A percentile compares a stretch with the other conserved stretches of the same genome.
These are phyloP conservation scores for Sphaerodactylus townsendi DNA, from an alignment of 2,113 vertebrate species.

Conservation along the genomic window DNA sequence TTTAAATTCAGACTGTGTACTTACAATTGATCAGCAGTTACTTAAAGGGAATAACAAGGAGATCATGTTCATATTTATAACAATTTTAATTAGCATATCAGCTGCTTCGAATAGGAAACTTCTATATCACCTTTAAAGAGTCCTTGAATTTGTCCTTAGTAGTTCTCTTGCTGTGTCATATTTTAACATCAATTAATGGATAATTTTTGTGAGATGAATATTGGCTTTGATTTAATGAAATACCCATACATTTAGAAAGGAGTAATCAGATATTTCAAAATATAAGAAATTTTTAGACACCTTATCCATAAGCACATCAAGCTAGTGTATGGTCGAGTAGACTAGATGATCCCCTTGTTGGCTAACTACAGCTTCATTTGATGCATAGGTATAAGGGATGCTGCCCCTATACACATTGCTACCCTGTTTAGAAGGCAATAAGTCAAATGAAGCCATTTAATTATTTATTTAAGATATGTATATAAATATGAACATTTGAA, in stretches of 20 bases:
- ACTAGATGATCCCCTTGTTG: fast-evolving
- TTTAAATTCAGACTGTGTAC: constrained; percentile 33
- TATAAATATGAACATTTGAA: too few species aligned
- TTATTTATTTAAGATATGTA: too few species aligned
- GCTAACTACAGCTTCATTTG: neutral
- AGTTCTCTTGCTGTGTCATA: neutral
- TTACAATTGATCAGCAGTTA: constrained; percentile 15
- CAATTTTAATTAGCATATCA: constrained; percentile 34
- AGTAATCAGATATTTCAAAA: neutral
- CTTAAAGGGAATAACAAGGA: constrained; percentile 24
- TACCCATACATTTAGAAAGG: neutral
- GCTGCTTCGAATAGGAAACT: constrained; percentile 24
- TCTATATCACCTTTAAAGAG: neutral
- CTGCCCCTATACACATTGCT: neutral
- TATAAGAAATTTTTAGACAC: neutral
- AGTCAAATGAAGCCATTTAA: neutral
- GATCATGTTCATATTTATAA: constrained; percentile 7
- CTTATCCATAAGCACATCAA: neutral
- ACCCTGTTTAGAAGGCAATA: neutral
- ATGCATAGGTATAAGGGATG: neutral
- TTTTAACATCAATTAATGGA: neutral
- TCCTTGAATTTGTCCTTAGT: constrained; percentile 9
- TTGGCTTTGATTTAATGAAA: constrained; percentile 1
- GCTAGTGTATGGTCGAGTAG: neutral
- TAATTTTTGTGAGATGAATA: neutral